phyloP scores from a whole-genome alignment of 2,888 invertebrate species.

The Thera britannica region DNA sequence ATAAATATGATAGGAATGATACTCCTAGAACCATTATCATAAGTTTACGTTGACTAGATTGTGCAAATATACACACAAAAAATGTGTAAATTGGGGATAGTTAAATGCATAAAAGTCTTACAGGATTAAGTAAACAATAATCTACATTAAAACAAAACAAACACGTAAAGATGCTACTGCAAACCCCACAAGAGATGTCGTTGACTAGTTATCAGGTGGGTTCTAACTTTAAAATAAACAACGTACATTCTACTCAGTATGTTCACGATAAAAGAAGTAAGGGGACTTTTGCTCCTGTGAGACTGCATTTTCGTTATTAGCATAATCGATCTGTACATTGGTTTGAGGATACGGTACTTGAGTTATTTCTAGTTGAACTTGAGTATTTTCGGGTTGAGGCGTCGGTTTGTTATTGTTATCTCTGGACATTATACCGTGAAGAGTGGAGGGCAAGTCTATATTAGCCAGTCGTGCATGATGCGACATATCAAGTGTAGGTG shows the following conservation, averaged over 20 bases:
- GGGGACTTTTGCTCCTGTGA: background rate
- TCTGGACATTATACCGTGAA: background rate
- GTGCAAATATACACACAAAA: background rate
- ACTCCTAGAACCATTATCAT: background rate
- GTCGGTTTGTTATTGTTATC: background rate
- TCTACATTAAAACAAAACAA: background rate
- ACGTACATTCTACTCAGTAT: background rate
- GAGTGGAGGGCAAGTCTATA: constrained; percentile 9
- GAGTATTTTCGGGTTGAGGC: constrained; percentile 10
- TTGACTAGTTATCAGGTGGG: background rate
- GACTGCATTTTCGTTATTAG: background rate
- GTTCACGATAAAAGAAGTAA: constrained; percentile 16
- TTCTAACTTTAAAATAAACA: background rate
- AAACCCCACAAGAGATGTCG: background rate
- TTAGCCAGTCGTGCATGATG: constrained; percentile 9
- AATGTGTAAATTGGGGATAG: too few relatives aligned
- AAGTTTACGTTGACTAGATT: background rate
- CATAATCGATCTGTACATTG: background rate
- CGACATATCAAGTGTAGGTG: constrained; percentile 1
- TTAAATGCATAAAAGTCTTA: too few relatives aligned
- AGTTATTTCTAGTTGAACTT: constrained; percentile 13
- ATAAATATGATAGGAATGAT: background rate
- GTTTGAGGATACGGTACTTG: constrained; percentile 12
- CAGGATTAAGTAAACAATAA: background rate
- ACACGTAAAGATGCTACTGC: background rate